Evolutionary conservation across 2,888 invertebrate genomes (phyloP).

Genomic region (Sphinx pinastri): DNA sequence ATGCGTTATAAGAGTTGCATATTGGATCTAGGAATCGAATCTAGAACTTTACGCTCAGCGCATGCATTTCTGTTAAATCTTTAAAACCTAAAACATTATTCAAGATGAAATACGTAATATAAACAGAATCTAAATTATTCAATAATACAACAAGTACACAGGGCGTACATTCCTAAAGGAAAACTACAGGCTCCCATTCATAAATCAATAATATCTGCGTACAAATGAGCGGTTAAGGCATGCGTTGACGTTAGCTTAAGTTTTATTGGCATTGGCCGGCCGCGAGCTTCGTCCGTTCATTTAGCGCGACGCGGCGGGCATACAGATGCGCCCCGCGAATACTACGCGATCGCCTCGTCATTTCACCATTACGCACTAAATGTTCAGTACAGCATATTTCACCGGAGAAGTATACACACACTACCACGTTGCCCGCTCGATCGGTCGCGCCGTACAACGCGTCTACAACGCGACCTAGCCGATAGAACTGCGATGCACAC

Average conservation of each 20-base stretch:
- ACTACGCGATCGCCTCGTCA: constrained; percentile 61
- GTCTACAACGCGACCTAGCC: neutral
- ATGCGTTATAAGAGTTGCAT: too few species aligned
- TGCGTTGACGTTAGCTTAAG: constrained; percentile 60
- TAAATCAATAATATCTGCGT: constrained; percentile 65
- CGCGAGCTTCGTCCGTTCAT: constrained; percentile 79
- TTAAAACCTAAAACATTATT: too few species aligned
- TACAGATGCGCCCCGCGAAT: constrained; percentile 71
- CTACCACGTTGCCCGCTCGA: neutral
- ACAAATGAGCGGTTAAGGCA: constrained; percentile 53
- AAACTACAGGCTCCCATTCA: constrained; percentile 50
- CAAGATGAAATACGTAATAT: too few species aligned
- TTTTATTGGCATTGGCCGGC: constrained; percentile 76
- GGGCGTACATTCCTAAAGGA: constrained; percentile 24
- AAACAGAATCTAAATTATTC: neutral
- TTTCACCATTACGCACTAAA: constrained; percentile 23
- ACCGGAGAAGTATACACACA: neutral
- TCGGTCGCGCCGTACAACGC: neutral
- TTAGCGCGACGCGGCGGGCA: constrained; percentile 79
- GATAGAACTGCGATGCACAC: neutral
- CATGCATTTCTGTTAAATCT: too few species aligned
- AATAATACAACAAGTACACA: neutral
- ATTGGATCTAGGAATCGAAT: too few species aligned
- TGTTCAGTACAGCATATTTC: constrained; percentile 26
- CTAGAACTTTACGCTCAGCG: too few species aligned